A percentile compares a stretch with the other conserved stretches of the same genome.
These are phyloP conservation scores for Thamnophis sirtalis DNA, from an alignment of 2,113 vertebrate genomes.

Conservation along the genomic window DNA sequence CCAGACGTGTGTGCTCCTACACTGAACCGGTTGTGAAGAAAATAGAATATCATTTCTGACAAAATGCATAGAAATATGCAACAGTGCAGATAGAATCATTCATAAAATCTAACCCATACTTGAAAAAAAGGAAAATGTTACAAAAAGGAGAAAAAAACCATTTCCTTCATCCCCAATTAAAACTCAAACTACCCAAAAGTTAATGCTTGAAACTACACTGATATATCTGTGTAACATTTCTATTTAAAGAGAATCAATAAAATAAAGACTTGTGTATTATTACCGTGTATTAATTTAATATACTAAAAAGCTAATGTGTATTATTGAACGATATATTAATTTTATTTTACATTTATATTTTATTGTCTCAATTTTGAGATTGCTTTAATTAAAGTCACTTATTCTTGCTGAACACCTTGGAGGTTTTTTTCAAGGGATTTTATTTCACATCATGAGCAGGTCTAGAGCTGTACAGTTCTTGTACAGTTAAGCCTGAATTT, in stretches of 20 bases:
- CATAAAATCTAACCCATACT: neutral
- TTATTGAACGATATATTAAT: neutral
- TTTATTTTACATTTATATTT: neutral
- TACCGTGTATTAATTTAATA: neutral
- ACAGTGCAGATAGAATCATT: neutral
- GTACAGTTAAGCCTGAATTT: neutral
- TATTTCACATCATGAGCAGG: neutral
- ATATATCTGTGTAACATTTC: neutral
- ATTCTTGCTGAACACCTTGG: neutral
- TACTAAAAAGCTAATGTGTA: neutral
- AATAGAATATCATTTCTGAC: too few relatives aligned
- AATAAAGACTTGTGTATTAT: neutral
- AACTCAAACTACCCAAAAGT: neutral
- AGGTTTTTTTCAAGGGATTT: neutral
- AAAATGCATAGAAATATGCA: neutral
- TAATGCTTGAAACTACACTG: neutral
- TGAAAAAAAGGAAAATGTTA: neutral
- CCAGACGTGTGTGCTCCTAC: too few relatives aligned
- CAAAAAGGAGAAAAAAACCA: neutral
- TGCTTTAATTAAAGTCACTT: neutral
- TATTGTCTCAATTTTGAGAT: neutral
- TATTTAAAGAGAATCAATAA: neutral
- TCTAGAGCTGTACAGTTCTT: neutral
- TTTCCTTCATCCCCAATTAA: neutral
- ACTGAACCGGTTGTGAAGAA: too few relatives aligned